Base-by-base conservation (phyloP, 2,113 vertebrate species). In the Coptodon bakossiorum region DNA sequence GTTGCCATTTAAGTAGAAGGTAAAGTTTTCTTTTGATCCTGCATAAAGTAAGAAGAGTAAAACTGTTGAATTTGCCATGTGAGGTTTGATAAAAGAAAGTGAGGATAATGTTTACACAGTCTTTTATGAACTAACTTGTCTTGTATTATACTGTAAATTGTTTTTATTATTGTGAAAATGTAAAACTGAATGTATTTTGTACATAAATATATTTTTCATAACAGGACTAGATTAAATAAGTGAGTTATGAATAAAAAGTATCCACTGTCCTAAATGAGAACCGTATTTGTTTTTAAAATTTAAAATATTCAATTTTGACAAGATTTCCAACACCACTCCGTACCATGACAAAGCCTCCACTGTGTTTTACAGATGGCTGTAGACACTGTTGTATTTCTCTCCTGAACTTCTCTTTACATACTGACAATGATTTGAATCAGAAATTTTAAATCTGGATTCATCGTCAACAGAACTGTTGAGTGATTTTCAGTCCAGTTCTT, bases 131-230 rank as follows among this genome's bases (percentile, higher is more conserved):
- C 85, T 93, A 86, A 91, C 82, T 80, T 93, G 84, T 85, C 81
- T 82, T 96, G 95, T 96, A 96, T 89, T 88, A 96, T 96, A 95
- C 81, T 97, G 95, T 97, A 96, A 88, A 96, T 95, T 93, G 66
- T 16, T 88, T 93, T 92, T 94, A 31, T 50, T 88, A 63, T 50
- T 88, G 86, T 88, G 83, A 90, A 92, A 90, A 86, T 29, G 88
- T 93, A 83, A 93, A 94, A 92, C 57, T 94, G 93, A 96, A 97
- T 96, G 92, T 96, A 95, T 95, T 95, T 96, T 97, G 96, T 96
- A 96, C 40, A 96, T 95, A 96, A 91, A 91, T 92, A 54, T 91
- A 85, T 91, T 86, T 94, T 90, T 73, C 66, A 83, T 90, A 87
- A 89, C 84, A 88, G 83, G 79, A 91, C 17, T 92, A 91, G 87